Percentiles rank a stretch among this genome's conserved stretches.
These are phyloP conservation scores for Epinotia ramella DNA, from an alignment of 2,888 invertebrate species.

Conservation along the genomic window DNA sequence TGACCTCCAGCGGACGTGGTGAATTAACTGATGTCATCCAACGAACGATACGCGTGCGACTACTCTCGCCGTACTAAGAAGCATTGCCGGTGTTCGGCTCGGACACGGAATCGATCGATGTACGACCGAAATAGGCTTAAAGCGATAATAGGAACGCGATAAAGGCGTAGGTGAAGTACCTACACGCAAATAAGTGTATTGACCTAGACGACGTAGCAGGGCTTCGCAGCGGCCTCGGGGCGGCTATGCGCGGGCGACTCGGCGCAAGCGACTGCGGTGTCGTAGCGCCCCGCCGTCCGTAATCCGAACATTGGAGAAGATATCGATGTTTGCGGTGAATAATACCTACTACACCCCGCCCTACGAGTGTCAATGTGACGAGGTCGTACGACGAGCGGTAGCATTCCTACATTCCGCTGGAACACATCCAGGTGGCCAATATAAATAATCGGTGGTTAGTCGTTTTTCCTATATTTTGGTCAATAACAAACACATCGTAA, in stretches of 20 bases:
- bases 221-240: constrained; percentile 77
- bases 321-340: constrained; percentile 82
- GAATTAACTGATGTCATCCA: constrained; percentile 85
- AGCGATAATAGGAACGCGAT: constrained; percentile 82
- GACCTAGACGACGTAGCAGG: constrained; percentile 79
- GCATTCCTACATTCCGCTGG: constrained; percentile 73
- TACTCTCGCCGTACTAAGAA: constrained; percentile 73
- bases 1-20: constrained; percentile 80
- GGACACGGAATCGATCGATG: constrained; percentile 75
- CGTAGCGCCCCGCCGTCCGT: constrained; percentile 72
- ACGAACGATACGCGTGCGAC: constrained; percentile 74
- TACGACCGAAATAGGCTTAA: constrained; percentile 79
- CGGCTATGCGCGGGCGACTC: constrained; percentile 78
- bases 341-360: constrained; percentile 55
- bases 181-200: constrained; percentile 81
- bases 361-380: constrained; percentile 67
- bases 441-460: constrained; percentile 58
- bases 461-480: constrained; percentile 36
- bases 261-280: constrained; percentile 78
- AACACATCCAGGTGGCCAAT: constrained; percentile 72
- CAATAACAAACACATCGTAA: constrained; percentile 37
- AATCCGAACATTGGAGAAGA: constrained; percentile 78
- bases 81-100: constrained; percentile 70
- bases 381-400: constrained; percentile 56
- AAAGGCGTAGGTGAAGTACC: constrained; percentile 63